Conservation (phyloP, 2,797 vertebrate genomes). For the Sebastes miniatus region DNA sequence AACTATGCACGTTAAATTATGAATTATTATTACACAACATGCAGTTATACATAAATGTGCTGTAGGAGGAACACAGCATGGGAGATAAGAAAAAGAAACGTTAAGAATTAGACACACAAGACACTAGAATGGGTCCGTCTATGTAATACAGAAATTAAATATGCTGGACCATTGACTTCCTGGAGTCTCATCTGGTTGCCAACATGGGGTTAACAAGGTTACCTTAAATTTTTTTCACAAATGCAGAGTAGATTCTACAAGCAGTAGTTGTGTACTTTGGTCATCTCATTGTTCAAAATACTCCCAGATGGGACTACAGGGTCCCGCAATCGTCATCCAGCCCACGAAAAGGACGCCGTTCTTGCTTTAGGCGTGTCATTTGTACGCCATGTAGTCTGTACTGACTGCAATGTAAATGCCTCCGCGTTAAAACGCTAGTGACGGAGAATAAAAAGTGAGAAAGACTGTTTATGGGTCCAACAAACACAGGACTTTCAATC, state of each 20-base stretch:
- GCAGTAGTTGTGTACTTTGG: no score
- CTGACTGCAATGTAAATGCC: no score
- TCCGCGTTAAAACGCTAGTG: no score
- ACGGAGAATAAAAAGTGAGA: no score
- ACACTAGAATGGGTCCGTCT: background rate
- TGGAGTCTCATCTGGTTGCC: background rate
- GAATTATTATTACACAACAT: background rate
- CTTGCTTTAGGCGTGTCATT: no score
- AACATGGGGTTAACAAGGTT: background rate
- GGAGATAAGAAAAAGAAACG: background rate
- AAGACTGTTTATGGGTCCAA: no score
- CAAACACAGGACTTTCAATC: no score
- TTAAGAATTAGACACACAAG: background rate
- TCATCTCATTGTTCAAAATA: no score
- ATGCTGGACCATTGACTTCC: background rate
- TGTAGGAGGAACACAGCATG: background rate
- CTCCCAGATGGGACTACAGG: rapidly evolving
- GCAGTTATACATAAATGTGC: background rate
- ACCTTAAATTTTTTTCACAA: no score
- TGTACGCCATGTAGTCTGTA: no score
- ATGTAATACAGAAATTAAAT: rapidly evolving
- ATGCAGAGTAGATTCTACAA: no score
- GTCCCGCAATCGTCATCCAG: no score
- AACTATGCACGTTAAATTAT: conserved; percentile 3
- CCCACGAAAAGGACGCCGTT: rapidly evolving